Conservation (phyloP, 1,140 invertebrate genomes). For the Drosophila malerkotliana region DNA sequence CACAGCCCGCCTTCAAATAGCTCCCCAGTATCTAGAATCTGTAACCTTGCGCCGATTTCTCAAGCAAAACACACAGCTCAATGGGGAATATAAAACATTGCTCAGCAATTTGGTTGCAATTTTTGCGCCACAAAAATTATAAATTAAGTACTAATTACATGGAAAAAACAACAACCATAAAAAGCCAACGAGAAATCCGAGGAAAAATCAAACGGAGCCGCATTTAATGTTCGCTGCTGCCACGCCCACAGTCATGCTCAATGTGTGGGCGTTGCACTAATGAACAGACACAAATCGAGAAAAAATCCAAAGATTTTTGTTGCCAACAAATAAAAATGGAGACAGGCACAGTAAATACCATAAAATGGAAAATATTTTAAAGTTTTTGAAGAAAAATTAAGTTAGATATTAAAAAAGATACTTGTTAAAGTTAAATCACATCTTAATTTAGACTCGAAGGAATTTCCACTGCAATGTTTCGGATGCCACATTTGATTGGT, state of each 20-base stretch:
- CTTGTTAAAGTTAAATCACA: not conserved
- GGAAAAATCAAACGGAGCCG: slow-evolving; percentile 74
- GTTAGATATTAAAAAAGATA: not conserved
- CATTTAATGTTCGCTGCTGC: slow-evolving; percentile 43
- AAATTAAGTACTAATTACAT: slow-evolving; percentile 81
- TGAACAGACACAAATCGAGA: slow-evolving; percentile 57
- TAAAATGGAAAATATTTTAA: not conserved
- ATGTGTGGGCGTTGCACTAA: slow-evolving; percentile 74
- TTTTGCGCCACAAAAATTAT: slow-evolving; percentile 70
- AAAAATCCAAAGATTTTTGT: slow-evolving; percentile 57
- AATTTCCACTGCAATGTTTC: slow-evolving; percentile 51
- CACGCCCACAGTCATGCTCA: slow-evolving; percentile 68
- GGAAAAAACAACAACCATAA: slow-evolving; percentile 69
- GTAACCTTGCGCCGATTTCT: slow-evolving; percentile 58
- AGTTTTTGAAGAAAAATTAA: not conserved
- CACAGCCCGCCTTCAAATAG: slow-evolving; percentile 32
- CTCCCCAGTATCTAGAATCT: slow-evolving; percentile 32
- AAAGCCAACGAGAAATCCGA: slow-evolving; percentile 57
- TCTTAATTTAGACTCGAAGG: not conserved
- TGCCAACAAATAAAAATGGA: slow-evolving; percentile 23
- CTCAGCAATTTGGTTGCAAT: slow-evolving; percentile 63
- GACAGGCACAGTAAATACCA: slow-evolving; percentile 9
- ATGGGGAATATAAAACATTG: slow-evolving; percentile 39
- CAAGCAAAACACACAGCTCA: slow-evolving; percentile 29
- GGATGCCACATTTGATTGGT: slow-evolving; percentile 73